Evolutionary conservation across 2,888 invertebrate species (phyloP).

Genomic region (Cephonodes hylas): DNA sequence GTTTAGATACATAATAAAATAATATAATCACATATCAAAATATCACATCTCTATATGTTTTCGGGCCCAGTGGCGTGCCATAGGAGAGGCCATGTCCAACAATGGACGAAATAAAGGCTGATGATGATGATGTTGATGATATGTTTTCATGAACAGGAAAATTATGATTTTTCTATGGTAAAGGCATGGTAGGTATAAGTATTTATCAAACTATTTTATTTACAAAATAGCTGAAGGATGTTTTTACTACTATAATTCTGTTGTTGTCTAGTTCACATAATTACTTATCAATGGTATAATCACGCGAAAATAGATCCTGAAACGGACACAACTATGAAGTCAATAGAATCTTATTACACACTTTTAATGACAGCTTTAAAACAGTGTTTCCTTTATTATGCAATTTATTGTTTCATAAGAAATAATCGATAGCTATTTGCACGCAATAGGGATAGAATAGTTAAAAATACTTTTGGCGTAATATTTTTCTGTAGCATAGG

Average conservation of each 20-base stretch:
- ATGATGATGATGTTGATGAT: too few species aligned
- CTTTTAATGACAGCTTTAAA: neutral
- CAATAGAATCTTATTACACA: neutral
- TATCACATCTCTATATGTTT: too few species aligned
- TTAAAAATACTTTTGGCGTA: neutral
- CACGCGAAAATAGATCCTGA: constrained; percentile 7
- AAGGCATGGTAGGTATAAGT: too few species aligned
- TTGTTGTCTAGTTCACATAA: constrained; percentile 18
- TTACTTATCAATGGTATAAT: constrained; percentile 9
- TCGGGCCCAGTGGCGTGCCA: too few species aligned
- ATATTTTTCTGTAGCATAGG: neutral
- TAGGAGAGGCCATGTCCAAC: too few species aligned
- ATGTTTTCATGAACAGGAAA: too few species aligned
- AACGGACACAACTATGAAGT: neutral
- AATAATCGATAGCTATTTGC: neutral
- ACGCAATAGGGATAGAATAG: neutral
- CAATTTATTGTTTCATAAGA: neutral
- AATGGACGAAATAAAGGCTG: too few species aligned
- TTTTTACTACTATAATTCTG: constrained; percentile 2
- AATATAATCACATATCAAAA: too few species aligned
- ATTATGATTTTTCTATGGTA: too few species aligned
- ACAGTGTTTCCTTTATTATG: neutral
- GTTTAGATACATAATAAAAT: too few species aligned
- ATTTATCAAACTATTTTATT: too few species aligned
- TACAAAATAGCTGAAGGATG: neutral